phyloP scores from a whole-genome alignment of 2,797 vertebrate species.

The Taeniopygia guttata region DNA sequence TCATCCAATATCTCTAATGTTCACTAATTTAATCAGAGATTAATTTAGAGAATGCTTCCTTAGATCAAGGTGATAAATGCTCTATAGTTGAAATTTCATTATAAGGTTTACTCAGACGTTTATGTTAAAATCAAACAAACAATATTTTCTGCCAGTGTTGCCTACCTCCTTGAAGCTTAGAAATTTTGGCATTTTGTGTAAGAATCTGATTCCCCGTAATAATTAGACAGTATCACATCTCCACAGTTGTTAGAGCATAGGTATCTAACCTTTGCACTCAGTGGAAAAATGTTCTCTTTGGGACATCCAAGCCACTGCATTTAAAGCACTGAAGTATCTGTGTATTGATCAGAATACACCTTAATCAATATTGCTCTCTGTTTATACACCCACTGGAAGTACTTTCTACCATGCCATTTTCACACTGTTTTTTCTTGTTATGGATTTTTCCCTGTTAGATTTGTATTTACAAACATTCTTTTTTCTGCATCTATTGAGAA shows the following conservation, averaged over 20 bases:
- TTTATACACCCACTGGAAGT: constrained; percentile 52
- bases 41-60: background rate
- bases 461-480: background rate
- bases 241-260: background rate
- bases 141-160: background rate
- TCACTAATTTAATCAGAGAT: background rate
- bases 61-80: background rate
- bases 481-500: background rate
- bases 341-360: constrained; percentile 61
- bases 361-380: constrained; percentile 67
- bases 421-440: constrained; percentile 17
- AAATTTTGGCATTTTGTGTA: background rate
- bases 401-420: constrained; percentile 13
- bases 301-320: constrained; percentile 27
- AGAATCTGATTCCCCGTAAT: background rate
- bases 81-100: background rate
- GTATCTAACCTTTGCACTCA: constrained; percentile 48
- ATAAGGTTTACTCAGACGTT: background rate
- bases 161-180: background rate
- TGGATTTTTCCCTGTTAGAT: constrained; percentile 27
- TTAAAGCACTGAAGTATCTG: constrained; percentile 44
- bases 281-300: constrained; percentile 19
- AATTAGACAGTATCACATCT: background rate
- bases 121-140: background rate
- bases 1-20: background rate